Evolutionary conservation across 2,888 invertebrate genomes (phyloP).

Genomic region (Parnassius mnemosyne): DNA sequence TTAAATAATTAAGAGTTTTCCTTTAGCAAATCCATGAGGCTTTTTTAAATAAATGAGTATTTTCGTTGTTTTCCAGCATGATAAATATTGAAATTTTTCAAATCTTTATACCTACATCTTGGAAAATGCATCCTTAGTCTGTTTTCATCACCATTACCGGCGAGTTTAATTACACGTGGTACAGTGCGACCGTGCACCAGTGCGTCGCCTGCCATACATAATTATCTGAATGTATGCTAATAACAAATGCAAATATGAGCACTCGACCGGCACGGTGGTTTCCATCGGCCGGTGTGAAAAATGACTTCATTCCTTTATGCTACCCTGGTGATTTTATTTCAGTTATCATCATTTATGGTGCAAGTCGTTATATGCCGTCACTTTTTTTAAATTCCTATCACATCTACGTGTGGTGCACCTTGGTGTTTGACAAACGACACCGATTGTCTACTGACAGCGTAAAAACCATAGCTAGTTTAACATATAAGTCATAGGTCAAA

Average conservation of each 20-base stretch:
- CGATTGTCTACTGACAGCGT: too few relatives aligned
- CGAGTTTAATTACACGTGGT: constrained; percentile 54
- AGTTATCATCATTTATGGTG: neutral
- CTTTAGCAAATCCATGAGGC: too few relatives aligned
- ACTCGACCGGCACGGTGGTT: constrained; percentile 41
- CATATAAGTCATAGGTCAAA: too few relatives aligned
- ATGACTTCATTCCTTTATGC: constrained; percentile 59
- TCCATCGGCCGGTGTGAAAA: constrained; percentile 53
- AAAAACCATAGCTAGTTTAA: too few relatives aligned
- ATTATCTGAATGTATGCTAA: constrained; percentile 72
- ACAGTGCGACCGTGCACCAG: constrained; percentile 46
- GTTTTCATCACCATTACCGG: constrained; percentile 42
- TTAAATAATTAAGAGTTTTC: too few relatives aligned
- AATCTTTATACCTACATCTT: constrained; percentile 1
- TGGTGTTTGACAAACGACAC: too few relatives aligned
- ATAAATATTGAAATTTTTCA: too few relatives aligned
- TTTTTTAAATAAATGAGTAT: too few relatives aligned
- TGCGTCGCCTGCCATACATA: constrained; percentile 64
- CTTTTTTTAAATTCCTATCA: too few relatives aligned
- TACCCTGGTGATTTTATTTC: constrained; percentile 19
- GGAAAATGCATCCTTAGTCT: constrained; percentile 35
- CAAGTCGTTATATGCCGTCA: too few relatives aligned
- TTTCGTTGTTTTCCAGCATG: too few relatives aligned
- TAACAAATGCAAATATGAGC: constrained; percentile 69
- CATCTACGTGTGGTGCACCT: too few relatives aligned